Base-by-base conservation (phyloP, 1,140 invertebrate genomes). In the Cataglyphis hispanica region DNA sequence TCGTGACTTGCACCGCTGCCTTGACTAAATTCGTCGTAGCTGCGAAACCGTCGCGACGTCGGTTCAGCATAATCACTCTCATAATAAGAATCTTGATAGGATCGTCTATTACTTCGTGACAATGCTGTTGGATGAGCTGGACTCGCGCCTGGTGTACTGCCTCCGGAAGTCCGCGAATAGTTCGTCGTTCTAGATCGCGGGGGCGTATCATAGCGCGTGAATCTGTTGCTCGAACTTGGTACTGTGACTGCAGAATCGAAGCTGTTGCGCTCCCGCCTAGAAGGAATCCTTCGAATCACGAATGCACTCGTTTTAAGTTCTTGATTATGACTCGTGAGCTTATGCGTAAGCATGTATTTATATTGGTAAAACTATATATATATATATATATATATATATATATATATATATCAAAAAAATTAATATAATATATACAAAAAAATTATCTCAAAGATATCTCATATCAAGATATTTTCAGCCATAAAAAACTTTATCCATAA, bases 21-120 rank as follows among this genome's bases (percentile, higher is more conserved):
- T 91, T 97, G 96, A 91, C 96, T 96, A 87, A 96, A 96, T 87
- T 97, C 96, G 88, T 97, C 96, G 88, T 96, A 96, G 88, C 95
- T 96, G 63, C 96, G 95, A 92, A 96, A 96, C 69, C 95, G 93
- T 3, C 95, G 92, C 37, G 96, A 95, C 11, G 95, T 95, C 2
- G 96, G 95, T 4, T 96, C 94, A 56, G 84, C 92, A 61, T 95
- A 95, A 22, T 95, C 94, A 1, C 91, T 92, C 67, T 95, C 95
- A 87, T 95, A 95, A 60, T 95, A 95, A 0, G 93, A 91, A 72
- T 95, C 94, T 84, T 95, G 94, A 56, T 95, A 95, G 0, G 93
- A 91, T 0, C 94, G 89, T 61, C 94, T 90, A n/a, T 90, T 92
- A 40, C 91, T 93, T 11, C 94, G 91, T 0, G 94, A 94, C 90